phyloP scores from a whole-genome alignment of 1,140 invertebrate genomes.

The Leptoteleia sp. region DNA sequence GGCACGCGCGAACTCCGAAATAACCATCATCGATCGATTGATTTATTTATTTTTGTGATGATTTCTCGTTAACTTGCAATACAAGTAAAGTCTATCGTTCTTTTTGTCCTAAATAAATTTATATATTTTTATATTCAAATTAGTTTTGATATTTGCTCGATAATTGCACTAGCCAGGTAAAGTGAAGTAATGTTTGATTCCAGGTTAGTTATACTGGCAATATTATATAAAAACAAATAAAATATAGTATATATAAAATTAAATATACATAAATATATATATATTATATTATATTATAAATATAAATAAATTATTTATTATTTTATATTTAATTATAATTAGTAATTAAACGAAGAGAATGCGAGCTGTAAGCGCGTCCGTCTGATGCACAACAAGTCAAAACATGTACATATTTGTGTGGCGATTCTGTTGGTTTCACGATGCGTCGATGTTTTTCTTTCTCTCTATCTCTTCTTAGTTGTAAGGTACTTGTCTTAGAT shows the following conservation, averaged over 20 bases:
- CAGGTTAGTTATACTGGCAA: conserved; percentile 65
- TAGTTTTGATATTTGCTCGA: conserved; percentile 66
- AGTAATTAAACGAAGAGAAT: conserved; percentile 15
- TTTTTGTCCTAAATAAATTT: conserved; percentile 73
- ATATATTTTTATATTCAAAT: conserved; percentile 73
- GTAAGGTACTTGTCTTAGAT: conserved; percentile 19
- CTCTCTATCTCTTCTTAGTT: conserved; percentile 11
- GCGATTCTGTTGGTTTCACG: conserved; percentile 30
- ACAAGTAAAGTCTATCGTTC: conserved; percentile 62
- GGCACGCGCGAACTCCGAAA: no score
- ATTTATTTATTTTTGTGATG: no score
- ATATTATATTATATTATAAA: conserved; percentile 46
- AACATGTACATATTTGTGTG: conserved; percentile 50
- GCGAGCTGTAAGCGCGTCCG: conserved; percentile 31
- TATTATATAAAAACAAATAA: conserved; percentile 48
- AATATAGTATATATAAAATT: conserved; percentile 62
- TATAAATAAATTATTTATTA: conserved; percentile 59
- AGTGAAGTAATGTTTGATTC: conserved; percentile 64
- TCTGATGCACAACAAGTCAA: conserved; percentile 56
- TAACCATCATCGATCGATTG: no score
- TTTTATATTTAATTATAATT: conserved; percentile 60
- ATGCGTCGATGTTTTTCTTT: conserved; percentile 16
- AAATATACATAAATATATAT: conserved; percentile 58
- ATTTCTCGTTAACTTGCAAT: no score
- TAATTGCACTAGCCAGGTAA: conserved; percentile 61